Conservation (phyloP, 1,140 invertebrate genomes). For the Glomeris maerens region DNA sequence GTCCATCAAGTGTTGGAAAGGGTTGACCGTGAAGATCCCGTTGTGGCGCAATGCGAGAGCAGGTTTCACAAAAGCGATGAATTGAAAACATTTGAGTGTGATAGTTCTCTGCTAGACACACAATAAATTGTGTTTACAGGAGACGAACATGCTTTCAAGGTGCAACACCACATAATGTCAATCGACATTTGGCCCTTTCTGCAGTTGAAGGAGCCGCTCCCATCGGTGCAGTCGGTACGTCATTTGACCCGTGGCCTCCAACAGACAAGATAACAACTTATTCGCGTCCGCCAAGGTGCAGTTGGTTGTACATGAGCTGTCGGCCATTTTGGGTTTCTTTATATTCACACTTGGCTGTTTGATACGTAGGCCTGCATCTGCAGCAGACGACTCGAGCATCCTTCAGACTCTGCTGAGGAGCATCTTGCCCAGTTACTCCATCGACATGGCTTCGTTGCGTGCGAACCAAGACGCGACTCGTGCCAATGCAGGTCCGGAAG, state of each 20-base stretch:
- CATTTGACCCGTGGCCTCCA: slow-evolving; percentile 66
- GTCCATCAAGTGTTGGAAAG: slow-evolving; percentile 47
- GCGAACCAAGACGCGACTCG: slow-evolving; percentile 8
- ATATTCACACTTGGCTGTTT: neutral
- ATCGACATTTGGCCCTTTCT: slow-evolving; percentile 62
- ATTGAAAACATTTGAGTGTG: too few relatives aligned
- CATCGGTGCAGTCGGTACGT: slow-evolving; percentile 38
- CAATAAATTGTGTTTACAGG: too few relatives aligned
- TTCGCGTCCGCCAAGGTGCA: slow-evolving; percentile 34
- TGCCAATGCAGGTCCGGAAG: slow-evolving; percentile 9
- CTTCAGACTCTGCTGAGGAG: slow-evolving; percentile 44
- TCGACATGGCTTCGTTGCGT: too few relatives aligned
- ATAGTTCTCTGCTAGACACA: too few relatives aligned
- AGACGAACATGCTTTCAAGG: too few relatives aligned
- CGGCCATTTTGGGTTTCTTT: neutral
- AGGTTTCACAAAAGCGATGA: too few relatives aligned
- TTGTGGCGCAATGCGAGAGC: too few relatives aligned
- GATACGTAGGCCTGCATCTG: slow-evolving; percentile 17
- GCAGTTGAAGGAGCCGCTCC: slow-evolving; percentile 57
- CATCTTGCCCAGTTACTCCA: slow-evolving; percentile 40
- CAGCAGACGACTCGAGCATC: slow-evolving; percentile 18
- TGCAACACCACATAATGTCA: slow-evolving; percentile 54
- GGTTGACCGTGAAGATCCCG: slow-evolving; percentile 43
- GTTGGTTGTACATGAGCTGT: slow-evolving; percentile 22
- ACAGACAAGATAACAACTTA: slow-evolving; percentile 58